Evolutionary conservation across 2,113 vertebrate genomes (phyloP).

Genomic region (Phylloscopus trochiloides): DNA sequence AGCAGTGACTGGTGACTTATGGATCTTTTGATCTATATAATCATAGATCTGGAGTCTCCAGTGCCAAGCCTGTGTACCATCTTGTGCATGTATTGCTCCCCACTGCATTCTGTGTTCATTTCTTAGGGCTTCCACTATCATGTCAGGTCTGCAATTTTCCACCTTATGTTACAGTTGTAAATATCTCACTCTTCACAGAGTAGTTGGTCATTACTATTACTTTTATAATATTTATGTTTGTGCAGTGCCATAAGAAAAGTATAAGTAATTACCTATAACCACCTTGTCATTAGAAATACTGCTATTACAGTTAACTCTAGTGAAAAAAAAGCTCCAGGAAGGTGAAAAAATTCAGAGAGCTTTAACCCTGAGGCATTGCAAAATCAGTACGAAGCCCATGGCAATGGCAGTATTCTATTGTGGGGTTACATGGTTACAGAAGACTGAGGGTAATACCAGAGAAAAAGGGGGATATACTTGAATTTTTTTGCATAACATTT

Average conservation of each 20-base stretch:
- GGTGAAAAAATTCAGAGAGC: background rate
- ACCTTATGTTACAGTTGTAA: background rate
- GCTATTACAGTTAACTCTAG: background rate
- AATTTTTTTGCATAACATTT: background rate
- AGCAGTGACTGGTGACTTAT: background rate
- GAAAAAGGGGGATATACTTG: background rate
- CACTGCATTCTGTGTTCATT: background rate
- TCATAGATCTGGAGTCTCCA: background rate
- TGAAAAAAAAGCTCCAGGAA: background rate
- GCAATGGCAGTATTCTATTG: background rate
- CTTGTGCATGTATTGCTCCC: background rate
- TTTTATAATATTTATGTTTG: background rate
- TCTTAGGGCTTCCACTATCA: background rate
- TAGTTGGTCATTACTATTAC: background rate
- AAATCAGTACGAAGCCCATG: background rate
- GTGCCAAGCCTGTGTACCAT: background rate
- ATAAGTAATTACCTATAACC: background rate
- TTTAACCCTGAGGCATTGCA: background rate
- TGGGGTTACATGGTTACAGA: fast-evolving
- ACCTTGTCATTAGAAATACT: background rate
- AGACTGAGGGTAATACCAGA: background rate
- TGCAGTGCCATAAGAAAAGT: background rate
- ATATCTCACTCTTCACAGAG: background rate
- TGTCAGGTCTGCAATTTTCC: background rate
- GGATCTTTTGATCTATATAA: background rate